phyloP scores from a whole-genome alignment of 2,888 invertebrate genomes.

The Toxonevra muliebris region DNA sequence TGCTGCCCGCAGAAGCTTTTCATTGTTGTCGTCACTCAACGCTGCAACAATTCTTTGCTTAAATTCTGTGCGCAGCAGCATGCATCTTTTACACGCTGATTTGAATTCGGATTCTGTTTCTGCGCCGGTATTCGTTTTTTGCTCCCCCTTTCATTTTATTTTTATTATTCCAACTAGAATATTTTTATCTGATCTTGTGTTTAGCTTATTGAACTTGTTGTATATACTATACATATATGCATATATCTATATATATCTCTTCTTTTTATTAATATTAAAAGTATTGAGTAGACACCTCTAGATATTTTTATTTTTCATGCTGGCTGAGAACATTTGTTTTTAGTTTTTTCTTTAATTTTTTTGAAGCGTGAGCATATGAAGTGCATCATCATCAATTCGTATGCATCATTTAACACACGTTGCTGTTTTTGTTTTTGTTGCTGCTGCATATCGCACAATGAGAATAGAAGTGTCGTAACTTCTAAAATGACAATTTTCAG shows the following conservation, averaged over 20 bases:
- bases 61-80: not conserved
- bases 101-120: constrained; percentile 14
- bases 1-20: no score
- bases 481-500: no score
- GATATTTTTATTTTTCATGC: not conserved
- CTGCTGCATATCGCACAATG: no score
- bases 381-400: constrained; percentile 13
- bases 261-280: not conserved
- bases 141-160: not conserved
- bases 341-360: no score
- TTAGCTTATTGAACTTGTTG: not conserved
- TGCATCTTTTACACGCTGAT: not conserved
- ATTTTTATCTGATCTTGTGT: constrained; percentile 2
- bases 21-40: no score
- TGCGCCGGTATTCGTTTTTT: constrained; percentile 6
- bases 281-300: not conserved
- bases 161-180: constrained; percentile 7
- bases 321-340: not conserved
- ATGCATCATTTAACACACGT: constrained; percentile 40
- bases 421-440: constrained; percentile 22
- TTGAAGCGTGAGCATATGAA: no score
- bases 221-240: not conserved
- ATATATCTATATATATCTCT: not conserved
- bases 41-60: no score
- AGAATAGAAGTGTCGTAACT: no score